phyloP scores from a whole-genome alignment of 2,113 vertebrate species.

The Pardalotus punctatus region DNA sequence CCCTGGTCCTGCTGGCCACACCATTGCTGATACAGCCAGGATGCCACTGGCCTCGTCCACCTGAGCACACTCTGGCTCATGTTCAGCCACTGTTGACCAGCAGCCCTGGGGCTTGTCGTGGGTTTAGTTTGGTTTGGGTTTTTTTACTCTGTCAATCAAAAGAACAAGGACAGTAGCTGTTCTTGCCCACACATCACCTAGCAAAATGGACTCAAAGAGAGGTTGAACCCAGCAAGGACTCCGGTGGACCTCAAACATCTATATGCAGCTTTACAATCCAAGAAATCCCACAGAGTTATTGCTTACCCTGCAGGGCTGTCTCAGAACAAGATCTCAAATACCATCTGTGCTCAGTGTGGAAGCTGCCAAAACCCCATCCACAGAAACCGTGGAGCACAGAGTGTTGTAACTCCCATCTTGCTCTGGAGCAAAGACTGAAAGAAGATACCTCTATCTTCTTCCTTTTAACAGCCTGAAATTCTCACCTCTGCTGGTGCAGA shows the following conservation, averaged over 20 bases:
- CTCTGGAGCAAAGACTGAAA: not conserved
- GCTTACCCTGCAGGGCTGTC: slow-evolving; percentile 1
- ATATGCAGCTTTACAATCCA: not conserved
- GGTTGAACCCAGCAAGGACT: not conserved
- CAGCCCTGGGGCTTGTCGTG: rapidly evolving
- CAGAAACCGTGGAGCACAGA: not conserved
- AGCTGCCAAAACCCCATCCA: not conserved
- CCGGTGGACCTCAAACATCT: not conserved
- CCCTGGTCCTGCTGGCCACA: not conserved
- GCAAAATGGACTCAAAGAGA: not conserved
- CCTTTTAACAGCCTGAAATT: not conserved
- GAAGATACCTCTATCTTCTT: not conserved
- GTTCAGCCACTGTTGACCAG: rapidly evolving
- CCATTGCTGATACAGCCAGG: not conserved
- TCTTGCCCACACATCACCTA: not conserved
- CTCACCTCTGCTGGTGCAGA: not conserved
- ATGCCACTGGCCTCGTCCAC: not conserved
- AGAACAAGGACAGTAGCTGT: not conserved
- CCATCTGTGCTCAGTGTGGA: not conserved
- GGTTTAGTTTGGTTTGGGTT: not conserved
- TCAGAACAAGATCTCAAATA: slow-evolving; percentile 4
- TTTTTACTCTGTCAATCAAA: not conserved
- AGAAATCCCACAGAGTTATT: not conserved
- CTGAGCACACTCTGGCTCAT: not conserved
- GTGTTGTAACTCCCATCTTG: not conserved